Evolutionary conservation across 2,888 invertebrate species (phyloP).

Genomic region (Brachypalpus laphriformis): DNA sequence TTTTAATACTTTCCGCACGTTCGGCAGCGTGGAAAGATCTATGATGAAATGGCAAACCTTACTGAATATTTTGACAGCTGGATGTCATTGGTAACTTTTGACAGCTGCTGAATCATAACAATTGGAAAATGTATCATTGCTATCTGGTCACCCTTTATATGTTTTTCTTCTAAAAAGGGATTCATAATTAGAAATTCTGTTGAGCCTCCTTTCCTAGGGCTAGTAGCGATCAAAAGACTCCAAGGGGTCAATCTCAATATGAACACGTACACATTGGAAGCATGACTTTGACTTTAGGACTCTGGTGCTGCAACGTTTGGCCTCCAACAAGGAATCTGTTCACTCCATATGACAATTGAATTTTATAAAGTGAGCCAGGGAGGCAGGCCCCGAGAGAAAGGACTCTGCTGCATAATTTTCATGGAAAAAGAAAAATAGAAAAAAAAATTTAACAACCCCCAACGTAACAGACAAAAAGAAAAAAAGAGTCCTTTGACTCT

Average conservation of each 20-base stretch:
- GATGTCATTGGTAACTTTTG: too few relatives aligned
- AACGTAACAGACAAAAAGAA: slow-evolving; percentile 18
- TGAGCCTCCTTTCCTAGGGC: too few relatives aligned
- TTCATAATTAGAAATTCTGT: slow-evolving; percentile 5
- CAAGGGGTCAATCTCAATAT: slow-evolving; percentile 5
- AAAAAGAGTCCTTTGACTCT: slow-evolving; percentile 62
- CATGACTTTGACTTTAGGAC: slow-evolving; percentile 46
- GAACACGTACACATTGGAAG: slow-evolving; percentile 15
- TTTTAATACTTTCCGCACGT: too few relatives aligned
- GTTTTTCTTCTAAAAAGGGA: too few relatives aligned
- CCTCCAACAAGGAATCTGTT: slow-evolving; percentile 44
- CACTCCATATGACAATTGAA: slow-evolving; percentile 63
- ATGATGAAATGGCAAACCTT: too few relatives aligned
- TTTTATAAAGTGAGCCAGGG: slow-evolving; percentile 57
- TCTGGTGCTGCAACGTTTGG: slow-evolving; percentile 30
- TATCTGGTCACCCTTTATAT: background rate
- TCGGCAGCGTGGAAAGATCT: too few relatives aligned
- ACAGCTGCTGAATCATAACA: too few relatives aligned
- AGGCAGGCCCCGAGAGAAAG: background rate
- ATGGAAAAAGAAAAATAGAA: slow-evolving; percentile 23
- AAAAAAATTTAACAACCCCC: slow-evolving; percentile 22
- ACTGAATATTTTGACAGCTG: too few relatives aligned
- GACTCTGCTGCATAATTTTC: slow-evolving; percentile 53
- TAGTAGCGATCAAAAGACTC: background rate
- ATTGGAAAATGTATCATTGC: too few relatives aligned